phyloP scores from a whole-genome alignment of 2,888 invertebrate species.

The Pomacea canaliculata region DNA sequence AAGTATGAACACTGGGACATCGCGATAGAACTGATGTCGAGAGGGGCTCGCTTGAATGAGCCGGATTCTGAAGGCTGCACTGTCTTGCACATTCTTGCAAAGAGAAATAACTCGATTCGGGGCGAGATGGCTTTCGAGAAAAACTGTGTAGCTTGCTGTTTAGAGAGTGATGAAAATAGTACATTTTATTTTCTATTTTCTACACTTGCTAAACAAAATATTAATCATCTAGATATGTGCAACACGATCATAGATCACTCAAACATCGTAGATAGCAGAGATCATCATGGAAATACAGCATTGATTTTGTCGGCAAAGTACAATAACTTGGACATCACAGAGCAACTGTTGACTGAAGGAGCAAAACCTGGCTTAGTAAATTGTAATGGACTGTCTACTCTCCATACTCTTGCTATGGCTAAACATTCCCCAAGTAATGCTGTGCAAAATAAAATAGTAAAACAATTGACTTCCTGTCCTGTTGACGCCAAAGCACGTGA shows the following conservation, averaged over 20 bases:
- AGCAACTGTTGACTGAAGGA: not conserved
- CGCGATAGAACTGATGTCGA: not conserved
- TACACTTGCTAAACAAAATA: too few relatives aligned
- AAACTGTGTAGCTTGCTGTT: too few relatives aligned
- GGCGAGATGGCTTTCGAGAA: too few relatives aligned
- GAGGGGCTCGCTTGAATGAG: not conserved
- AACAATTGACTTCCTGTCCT: too few relatives aligned
- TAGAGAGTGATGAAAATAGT: too few relatives aligned
- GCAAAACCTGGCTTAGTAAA: not conserved
- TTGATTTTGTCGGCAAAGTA: not conserved
- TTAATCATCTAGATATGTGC: too few relatives aligned
- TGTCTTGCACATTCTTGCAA: not conserved
- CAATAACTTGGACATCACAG: not conserved
- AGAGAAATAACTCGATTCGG: too few relatives aligned
- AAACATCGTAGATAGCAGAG: too few relatives aligned
- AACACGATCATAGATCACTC: too few relatives aligned
- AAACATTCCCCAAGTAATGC: too few relatives aligned
- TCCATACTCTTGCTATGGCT: not conserved
- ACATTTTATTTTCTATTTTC: too few relatives aligned
- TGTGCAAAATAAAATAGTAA: too few relatives aligned
- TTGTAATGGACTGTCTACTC: not conserved
- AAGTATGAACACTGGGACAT: not conserved
- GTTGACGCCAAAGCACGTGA: not conserved
- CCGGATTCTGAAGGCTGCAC: not conserved
- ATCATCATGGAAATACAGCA: not conserved